Base-by-base conservation (phyloP, 2,113 vertebrate genomes). In the Gobio gobio region DNA sequence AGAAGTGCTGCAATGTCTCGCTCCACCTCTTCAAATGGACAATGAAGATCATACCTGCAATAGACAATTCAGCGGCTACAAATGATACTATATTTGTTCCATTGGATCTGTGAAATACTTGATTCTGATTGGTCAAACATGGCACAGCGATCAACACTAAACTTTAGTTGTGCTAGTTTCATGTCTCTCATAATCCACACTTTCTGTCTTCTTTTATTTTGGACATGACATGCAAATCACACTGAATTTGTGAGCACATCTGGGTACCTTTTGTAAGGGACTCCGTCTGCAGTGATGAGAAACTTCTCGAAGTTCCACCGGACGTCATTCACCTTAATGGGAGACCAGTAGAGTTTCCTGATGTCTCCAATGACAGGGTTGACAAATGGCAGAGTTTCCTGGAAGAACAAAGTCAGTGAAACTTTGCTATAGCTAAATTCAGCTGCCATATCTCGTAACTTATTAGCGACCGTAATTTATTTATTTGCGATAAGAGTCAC, bases 241-340 rank as follows among this genome's bases (percentile, higher is more conserved):
- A 3, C 14, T 64, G 26, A 33, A 16, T 16, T 64, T 54, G 16
- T 7, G 51, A 54, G 54, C 6, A 8, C 1, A 56, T 56, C 54
- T 56, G 10, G 58, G 86, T 89, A 95, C 95, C 95, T 91, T 90
- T 85, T 95, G 87, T 90, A 93, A 49, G 94, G 95, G 12, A 61
- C 59, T 40, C 95, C 95, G 36, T 95, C 86, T 81, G 92, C 90
- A n/a, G 83, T 87, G 58, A 96, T 91, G 7, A 96, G 90, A 83
- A 96, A 96, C 89, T 92, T 95, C 82, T 96, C 95, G 89, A 96
- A 96, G 90, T 96, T 96, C 95, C 95, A 96, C 3, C 94, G 92
- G 26, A 95, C 92, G 87, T 96, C 95, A 68, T 93, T 94, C 82
- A 93, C 93, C 77, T 92, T 93, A 68, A 95, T 90, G 8, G 95